These are phyloP conservation scores for Eulemur mongoz DNA, from an alignment of 2,797 vertebrate genomes.

Conservation along the genomic window DNA sequence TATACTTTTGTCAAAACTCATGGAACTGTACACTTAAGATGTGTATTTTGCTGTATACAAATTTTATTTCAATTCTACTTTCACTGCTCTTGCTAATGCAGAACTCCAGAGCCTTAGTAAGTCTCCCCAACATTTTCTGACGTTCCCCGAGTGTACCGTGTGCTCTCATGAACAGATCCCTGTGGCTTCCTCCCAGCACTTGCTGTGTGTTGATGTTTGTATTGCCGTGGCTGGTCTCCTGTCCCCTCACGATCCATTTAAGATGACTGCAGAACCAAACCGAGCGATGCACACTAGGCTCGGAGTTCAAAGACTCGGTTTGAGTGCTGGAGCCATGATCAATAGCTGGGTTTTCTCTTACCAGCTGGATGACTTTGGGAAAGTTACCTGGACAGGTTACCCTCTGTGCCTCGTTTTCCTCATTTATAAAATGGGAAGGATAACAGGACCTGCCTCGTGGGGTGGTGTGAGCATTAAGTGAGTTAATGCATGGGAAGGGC, in stretches of 20 bases:
- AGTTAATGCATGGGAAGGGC: not conserved
- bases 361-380: not conserved
- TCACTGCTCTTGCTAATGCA: not conserved
- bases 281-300: not conserved
- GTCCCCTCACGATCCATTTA: not conserved
- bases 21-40: not conserved
- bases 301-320: not conserved
- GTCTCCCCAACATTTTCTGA: not conserved
- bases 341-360: not conserved
- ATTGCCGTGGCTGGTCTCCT: not conserved
- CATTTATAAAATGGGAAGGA: constrained; percentile 1
- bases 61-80: not conserved
- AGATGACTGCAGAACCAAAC: not conserved
- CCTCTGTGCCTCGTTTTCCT: not conserved
- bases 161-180: too few species aligned
- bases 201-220: not conserved
- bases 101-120: not conserved
- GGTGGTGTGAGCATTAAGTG: not conserved
- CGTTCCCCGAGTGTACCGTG: rapidly evolving
- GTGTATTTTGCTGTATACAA: not conserved
- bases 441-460: not conserved
- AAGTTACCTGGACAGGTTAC: not conserved
- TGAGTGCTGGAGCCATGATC: not conserved
- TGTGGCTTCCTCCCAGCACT: not conserved
- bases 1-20: not conserved